Evolutionary conservation across 2,888 invertebrate species (phyloP), one percentile per base, ranked within the genome.

Genomic region (Pristionchus mayeri): DNA sequence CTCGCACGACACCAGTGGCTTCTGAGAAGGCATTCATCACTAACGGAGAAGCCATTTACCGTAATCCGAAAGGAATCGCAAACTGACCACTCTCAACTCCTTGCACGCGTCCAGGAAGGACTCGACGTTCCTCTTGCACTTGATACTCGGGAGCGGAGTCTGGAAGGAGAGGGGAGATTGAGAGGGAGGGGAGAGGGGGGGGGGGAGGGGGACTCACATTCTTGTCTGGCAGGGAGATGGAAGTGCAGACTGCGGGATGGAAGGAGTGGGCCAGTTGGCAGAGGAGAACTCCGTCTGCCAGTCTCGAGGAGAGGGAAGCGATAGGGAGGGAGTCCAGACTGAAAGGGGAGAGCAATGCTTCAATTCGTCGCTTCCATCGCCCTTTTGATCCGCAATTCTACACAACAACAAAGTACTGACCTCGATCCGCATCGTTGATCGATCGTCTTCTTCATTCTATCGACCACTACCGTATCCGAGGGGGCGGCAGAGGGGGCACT

Each of bases 121-220:
- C 11, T 84, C 84, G n/a, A 75, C 84, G 40, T 84, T 84, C 54
- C 37, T 44, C 71, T 75, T 84, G 54, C 71, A 84, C 54, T 84
- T 84, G 24, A 75, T 30, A 40, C 54, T 40, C 48, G 82, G 67
- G 21, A 82, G 82, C 21, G 71, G 71, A 27, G 82, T 44, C 54
- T 80, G 80, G 2, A 57, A 37, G 44, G n/a, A n/a, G n/a, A n/a
- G n/a, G n/a, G 24, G n/a, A 71, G 40, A 21, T 54, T 13, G 4
- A 13, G 13, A 13, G 27, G 44, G 13, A 44, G 44, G 44, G 44
- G 40, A 37, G 44, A 44, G 44, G 13, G 21, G 21, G 60, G 24
- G n/a, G 30, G 24, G 21, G n/a, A 54, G 4, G 13, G 21, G 30
- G 13, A 30, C 48, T 67, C 24, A 37, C 82, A 40, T 57, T 30